These are phyloP conservation scores for Leptinotarsa undecemlineata DNA, from an alignment of 1,140 invertebrate species.

Conservation along the genomic window DNA sequence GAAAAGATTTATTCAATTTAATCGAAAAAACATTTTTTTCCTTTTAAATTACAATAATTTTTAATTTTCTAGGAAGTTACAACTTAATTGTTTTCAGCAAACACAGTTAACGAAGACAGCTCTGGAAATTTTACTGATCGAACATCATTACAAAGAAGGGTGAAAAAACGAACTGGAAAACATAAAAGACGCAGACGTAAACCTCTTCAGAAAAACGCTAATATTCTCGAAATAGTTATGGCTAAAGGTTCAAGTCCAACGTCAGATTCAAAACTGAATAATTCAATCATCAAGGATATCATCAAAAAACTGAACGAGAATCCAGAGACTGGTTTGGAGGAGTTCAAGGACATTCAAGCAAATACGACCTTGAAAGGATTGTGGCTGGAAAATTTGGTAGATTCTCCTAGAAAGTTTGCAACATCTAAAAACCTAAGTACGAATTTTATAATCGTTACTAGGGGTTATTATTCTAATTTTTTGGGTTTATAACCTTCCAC, in stretches of 20 bases:
- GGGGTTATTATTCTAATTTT: too few species aligned
- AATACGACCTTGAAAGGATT: not conserved
- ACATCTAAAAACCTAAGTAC: too few species aligned
- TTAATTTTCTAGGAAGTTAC: too few species aligned
- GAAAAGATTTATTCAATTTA: too few species aligned
- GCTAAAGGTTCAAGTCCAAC: not conserved
- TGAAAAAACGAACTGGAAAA: conserved; percentile 4
- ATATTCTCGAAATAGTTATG: not conserved
- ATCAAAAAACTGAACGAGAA: conserved; percentile 4
- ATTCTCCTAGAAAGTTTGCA: too few species aligned
- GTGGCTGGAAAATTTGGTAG: not conserved
- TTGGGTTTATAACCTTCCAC: too few species aligned
- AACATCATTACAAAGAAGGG: not conserved
- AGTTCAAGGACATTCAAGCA: not conserved
- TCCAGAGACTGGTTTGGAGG: conserved; percentile 9
- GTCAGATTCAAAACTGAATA: not conserved
- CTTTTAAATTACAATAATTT: too few species aligned
- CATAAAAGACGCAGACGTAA: not conserved
- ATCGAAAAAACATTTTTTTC: too few species aligned
- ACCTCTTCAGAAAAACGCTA: not conserved
- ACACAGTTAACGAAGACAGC: too few species aligned
- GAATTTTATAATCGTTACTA: too few species aligned
- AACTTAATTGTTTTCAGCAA: too few species aligned
- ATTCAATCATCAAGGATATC: not conserved
- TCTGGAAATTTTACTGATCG: not conserved